Conservation (phyloP, 2,113 vertebrate genomes). For the Anser brachyrhynchus region DNA sequence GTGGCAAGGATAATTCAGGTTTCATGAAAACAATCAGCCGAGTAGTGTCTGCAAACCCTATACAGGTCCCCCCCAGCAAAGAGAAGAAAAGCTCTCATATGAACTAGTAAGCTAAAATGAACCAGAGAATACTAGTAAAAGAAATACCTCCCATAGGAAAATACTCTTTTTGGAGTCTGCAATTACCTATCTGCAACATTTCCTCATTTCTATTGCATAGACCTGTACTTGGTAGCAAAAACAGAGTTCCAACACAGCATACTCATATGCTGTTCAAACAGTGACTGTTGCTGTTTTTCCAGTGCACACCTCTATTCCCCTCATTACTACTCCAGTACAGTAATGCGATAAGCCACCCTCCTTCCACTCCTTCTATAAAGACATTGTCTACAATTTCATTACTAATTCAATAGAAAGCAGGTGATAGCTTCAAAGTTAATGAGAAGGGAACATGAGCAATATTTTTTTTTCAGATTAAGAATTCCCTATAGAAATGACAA, state of each 20-base stretch:
- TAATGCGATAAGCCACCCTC: background rate
- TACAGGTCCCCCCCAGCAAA: background rate
- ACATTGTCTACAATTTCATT: constrained; percentile 30
- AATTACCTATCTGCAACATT: background rate
- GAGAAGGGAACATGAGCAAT: background rate
- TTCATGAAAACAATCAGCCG: background rate
- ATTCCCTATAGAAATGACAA: background rate
- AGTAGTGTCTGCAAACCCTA: background rate
- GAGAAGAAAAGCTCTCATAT: background rate
- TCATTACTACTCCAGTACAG: background rate
- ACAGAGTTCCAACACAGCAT: background rate
- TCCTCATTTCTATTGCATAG: background rate
- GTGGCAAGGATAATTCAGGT: background rate
- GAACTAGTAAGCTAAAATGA: background rate
- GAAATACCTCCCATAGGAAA: background rate
- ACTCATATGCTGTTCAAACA: background rate
- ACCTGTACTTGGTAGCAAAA: background rate
- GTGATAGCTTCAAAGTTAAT: constrained; percentile 35
- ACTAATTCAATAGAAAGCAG: constrained; percentile 42
- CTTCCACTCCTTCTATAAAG: background rate
- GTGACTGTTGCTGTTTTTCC: background rate
- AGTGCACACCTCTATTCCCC: background rate
- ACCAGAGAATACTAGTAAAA: background rate
- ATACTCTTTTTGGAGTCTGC: background rate
- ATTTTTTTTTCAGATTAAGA: constrained; percentile 50